phyloP scores from a whole-genome alignment of 2,113 vertebrate species.

The Vombatus ursinus region DNA sequence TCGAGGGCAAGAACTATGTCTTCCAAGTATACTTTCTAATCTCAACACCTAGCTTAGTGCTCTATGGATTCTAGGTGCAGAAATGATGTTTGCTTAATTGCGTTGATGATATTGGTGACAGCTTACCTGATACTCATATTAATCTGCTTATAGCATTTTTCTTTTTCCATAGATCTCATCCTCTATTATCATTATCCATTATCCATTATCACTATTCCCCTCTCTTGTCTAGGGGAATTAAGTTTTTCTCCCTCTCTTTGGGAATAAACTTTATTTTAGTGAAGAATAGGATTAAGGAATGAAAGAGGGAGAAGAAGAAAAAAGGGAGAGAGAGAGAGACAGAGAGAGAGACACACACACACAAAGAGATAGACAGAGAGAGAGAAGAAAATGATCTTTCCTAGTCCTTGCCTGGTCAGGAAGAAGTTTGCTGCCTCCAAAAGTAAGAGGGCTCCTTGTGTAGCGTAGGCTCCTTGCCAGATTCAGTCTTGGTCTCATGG shows the following conservation, averaged over 20 bases:
- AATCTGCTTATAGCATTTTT: neutral
- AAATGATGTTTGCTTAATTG: neutral
- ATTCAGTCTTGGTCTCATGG: constrained; percentile 64
- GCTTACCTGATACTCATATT: neutral
- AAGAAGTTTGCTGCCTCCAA: constrained; percentile 59
- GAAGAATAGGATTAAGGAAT: constrained; percentile 35
- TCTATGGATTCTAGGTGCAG: neutral
- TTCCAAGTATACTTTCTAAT: neutral
- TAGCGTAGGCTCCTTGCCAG: constrained; percentile 70
- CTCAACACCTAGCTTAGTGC: neutral
- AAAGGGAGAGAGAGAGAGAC: neutral
- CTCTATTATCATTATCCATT: neutral
- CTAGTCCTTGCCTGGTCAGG: constrained; percentile 11
- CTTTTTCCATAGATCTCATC: accelerated
- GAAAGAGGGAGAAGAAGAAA: neutral
- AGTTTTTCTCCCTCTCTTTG: neutral
- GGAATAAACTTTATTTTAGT: constrained; percentile 32
- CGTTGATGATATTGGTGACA: neutral
- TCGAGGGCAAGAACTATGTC: neutral
- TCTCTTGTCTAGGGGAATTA: constrained; percentile 6
- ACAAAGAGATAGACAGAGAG: constrained; percentile 15
- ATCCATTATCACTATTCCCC: too few relatives aligned
- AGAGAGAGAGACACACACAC: too few relatives aligned
- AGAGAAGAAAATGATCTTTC: constrained; percentile 21
- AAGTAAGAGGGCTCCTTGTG: constrained; percentile 49